These are phyloP conservation scores for Sinopyrophorus schimmeli DNA, from an alignment of 2,888 invertebrate genomes.

Conservation along the genomic window DNA sequence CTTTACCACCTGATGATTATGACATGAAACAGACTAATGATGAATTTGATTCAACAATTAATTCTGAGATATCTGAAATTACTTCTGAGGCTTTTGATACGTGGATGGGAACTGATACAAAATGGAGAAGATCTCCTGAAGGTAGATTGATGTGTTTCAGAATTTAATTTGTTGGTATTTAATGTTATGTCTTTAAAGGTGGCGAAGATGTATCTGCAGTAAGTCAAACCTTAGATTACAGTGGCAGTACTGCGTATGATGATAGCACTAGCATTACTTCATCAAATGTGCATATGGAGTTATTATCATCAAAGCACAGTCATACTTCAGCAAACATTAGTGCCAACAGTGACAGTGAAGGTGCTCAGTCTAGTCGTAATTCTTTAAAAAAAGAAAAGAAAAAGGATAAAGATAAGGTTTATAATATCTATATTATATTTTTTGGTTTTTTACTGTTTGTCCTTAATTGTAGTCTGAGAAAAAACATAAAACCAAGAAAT, in stretches of 20 bases:
- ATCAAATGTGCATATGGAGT: constrained; percentile 60
- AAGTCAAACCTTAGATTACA: constrained; percentile 57
- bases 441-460: constrained; percentile 15
- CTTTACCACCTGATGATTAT: constrained; percentile 48
- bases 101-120: constrained; percentile 67
- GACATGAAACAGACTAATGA: constrained; percentile 56
- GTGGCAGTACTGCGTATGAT: constrained; percentile 57
- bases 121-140: constrained; percentile 75
- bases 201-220: constrained; percentile 57
- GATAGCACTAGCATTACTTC: constrained; percentile 60
- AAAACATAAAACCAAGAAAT: constrained; percentile 56
- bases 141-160: constrained; percentile 55
- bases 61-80: constrained; percentile 55
- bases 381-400: constrained; percentile 50
- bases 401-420: constrained; percentile 55
- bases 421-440: constrained; percentile 2
- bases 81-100: constrained; percentile 59
- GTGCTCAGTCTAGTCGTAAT: constrained; percentile 45
- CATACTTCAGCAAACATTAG: constrained; percentile 60
- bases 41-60: constrained; percentile 55
- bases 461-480: constrained; percentile 47
- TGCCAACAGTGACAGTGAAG: constrained; percentile 58
- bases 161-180: neutral
- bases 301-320: constrained; percentile 60
- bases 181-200: constrained; percentile 38